Base-by-base conservation (phyloP, 2,113 vertebrate species). In the Burhinus bistriatus region DNA sequence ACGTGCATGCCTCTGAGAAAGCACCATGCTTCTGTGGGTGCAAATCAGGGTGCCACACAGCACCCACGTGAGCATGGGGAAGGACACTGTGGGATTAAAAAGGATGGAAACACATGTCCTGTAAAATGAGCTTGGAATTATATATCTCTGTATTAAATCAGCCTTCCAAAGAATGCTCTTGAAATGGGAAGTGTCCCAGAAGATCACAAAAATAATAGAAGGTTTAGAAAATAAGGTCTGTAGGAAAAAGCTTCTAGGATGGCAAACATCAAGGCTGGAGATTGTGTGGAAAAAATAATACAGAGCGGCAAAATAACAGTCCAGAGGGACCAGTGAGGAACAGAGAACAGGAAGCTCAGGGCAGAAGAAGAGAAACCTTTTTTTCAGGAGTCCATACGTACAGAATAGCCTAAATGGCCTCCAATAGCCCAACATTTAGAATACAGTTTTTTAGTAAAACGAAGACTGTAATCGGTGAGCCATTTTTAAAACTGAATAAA, bases 161-260 rank as follows among this genome's bases (percentile, higher is more conserved):
- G 27, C 21, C 45, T 87, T 82, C 32, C 26, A 69, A 77, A 89
- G 51, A 82, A 91, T 11, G 18, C 9, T 76, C 47, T 18, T 42
- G 51, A 85, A 93, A 69, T 47, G 16, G 66, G 18, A 40, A 84
- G 8, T 54, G 57, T 14, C 29, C 66, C 58, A 77, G 61, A 93
- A 91, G 66, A 66, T 92, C 82, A 85, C 40, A 80, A 95, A 94
- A 95, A 78, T 81, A 95, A 86, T 10, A 54, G 36, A 52, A 83
- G 9, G n/a, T 88, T 83, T 85, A 20, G 76, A 94, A 96, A 95
- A 87, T 59, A 75, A 62, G 49, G 59, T 44, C 36, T 47, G 34
- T 45, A 84, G 86, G 77, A 19, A 76, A 77, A 94, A 87, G 40
- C 17, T 20, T 79, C 38, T 36, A 82, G 30, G 34, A 44, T 32